Evolutionary conservation across 2,797 vertebrate genomes (phyloP).

Genomic region (Sciaenops ocellatus): DNA sequence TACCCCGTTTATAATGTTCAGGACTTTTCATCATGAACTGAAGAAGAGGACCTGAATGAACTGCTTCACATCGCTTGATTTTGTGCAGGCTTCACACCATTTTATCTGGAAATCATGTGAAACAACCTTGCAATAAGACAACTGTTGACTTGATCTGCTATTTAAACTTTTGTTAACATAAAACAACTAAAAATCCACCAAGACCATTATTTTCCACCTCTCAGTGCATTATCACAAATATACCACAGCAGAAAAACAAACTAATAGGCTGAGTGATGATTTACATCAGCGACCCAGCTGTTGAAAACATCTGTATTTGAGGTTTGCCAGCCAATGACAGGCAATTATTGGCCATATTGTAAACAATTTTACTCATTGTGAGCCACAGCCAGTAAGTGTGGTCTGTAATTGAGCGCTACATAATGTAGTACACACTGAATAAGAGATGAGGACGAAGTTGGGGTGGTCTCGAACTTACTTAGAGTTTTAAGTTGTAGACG

Average conservation of each 20-base stretch:
- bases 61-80: neutral
- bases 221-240: conserved; percentile 4
- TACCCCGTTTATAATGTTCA: neutral
- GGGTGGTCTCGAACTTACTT: neutral
- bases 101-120: neutral
- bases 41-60: neutral
- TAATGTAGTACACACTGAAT: neutral
- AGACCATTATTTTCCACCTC: neutral
- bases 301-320: neutral
- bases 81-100: neutral
- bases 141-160: neutral
- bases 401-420: neutral
- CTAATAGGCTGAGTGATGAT: neutral
- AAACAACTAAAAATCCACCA: neutral
- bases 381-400: neutral
- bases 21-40: conserved; percentile 8
- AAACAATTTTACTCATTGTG: neutral
- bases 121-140: neutral
- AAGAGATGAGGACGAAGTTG: neutral
- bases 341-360: neutral
- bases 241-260: neutral
- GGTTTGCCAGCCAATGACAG: neutral
- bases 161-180: neutral
- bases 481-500: neutral
- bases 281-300: neutral